Evolutionary conservation across 2,888 invertebrate genomes (phyloP).

Genomic region (Eurytoma adleriae): DNA sequence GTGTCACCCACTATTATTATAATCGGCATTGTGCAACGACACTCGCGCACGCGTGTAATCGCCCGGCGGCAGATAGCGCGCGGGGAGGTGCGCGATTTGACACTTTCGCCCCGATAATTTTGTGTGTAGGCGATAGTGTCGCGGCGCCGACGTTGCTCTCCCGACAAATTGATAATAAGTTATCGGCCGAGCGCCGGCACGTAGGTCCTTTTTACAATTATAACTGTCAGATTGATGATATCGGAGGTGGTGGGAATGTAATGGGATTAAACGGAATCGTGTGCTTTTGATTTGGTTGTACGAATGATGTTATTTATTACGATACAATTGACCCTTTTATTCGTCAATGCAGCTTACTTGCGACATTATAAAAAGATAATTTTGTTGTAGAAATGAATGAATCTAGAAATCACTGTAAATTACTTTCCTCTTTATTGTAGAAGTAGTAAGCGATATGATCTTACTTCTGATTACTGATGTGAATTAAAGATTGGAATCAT

Average conservation of each 20-base stretch:
- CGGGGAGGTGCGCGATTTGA: background rate
- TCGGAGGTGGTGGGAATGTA: background rate
- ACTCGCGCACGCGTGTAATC: background rate
- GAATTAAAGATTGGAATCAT: too few relatives aligned
- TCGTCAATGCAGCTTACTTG: too few relatives aligned
- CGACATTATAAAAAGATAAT: background rate
- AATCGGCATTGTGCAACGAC: slow-evolving; percentile 42
- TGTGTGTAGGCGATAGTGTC: background rate
- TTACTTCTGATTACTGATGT: too few relatives aligned
- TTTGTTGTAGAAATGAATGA: background rate
- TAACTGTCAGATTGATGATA: background rate
- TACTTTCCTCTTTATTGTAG: too few relatives aligned
- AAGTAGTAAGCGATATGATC: too few relatives aligned
- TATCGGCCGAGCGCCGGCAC: background rate
- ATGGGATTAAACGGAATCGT: background rate
- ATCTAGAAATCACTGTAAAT: background rate
- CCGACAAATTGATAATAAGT: slow-evolving; percentile 35
- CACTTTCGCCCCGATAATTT: slow-evolving; percentile 19
- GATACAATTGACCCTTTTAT: too few relatives aligned
- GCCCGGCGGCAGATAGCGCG: background rate
- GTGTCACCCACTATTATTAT: slow-evolving; percentile 37
- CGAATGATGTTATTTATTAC: background rate
- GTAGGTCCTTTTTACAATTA: background rate
- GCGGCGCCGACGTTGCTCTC: background rate
- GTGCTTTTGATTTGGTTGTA: background rate